Evolutionary conservation across 2,113 vertebrate species (phyloP), one percentile per base, ranked within the genome.

Genomic region (Pelvicachromis taeniatus): DNA sequence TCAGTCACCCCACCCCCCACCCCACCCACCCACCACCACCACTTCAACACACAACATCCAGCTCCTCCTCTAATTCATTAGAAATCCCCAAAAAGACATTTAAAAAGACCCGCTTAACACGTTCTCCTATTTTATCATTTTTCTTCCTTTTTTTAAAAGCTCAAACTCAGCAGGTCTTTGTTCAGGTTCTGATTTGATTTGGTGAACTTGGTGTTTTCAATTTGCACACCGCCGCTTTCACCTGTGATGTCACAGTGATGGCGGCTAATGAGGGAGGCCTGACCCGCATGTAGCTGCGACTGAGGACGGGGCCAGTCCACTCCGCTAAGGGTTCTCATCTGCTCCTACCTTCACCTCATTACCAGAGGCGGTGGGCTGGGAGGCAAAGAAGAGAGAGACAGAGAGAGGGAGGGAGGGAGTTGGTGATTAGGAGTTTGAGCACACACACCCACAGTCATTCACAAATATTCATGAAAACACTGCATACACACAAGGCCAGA

Each of bases 161-260:
- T 65, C 9, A 45, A 52, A 59, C 52, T 68, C 6, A 1, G 19
- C 6, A 4, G 77, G 82, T 78, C 81, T 86, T 81, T 73, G 75
- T 68, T 23, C 31, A 68, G 84, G 89, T 93, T 91, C 85, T 89
- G 85, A 90, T 92, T 87, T 86, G 78, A 88, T 89, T 89, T 56
- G 23, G 75, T 93, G 84, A 92, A 92, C 87, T 90, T 80, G 17
- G 53, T 82, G 82, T 89, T 89, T 87, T 92, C 90, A 87, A 90
- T 94, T 93, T 88, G 90, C 88, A 83, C 80, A 54, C 29, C 5
- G 4, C 61, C 17, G n/a, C 81, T 86, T 90, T 87, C 16, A 53
- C 80, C 81, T 92, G 90, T 90, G 90, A 93, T 94, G 92, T 91
- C 91, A 91, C 90, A 92, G 85, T 94, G 93, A 92, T 89, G 89